phyloP scores from a whole-genome alignment of 2,113 vertebrate genomes.

The Camelus dromedarius region DNA sequence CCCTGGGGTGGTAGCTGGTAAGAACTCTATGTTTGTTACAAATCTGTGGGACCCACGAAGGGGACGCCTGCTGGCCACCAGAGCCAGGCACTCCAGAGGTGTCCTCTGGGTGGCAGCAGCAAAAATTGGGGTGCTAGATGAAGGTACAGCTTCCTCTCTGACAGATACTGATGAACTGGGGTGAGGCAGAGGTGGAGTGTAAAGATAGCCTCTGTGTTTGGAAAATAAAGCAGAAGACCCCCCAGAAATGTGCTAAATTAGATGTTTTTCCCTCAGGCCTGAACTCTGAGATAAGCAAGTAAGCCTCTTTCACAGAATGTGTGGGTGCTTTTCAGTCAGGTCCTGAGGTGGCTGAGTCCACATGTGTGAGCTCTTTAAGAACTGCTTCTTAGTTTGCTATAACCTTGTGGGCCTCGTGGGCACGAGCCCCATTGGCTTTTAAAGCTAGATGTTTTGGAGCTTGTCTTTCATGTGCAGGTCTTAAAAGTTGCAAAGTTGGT shows the following conservation, averaged over 20 bases:
- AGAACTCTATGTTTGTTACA: neutral
- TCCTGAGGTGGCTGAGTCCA: neutral
- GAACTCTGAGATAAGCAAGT: neutral
- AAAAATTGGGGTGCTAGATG: neutral
- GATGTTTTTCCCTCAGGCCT: neutral
- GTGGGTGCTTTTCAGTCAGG: neutral
- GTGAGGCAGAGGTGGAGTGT: neutral
- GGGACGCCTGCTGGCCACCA: neutral
- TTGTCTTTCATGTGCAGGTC: neutral
- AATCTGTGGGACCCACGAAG: neutral
- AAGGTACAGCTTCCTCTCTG: neutral
- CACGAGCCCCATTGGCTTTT: neutral
- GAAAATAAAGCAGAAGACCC: neutral
- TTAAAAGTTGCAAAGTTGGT: neutral
- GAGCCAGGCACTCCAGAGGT: neutral
- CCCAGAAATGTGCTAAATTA: neutral
- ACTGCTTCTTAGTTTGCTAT: neutral
- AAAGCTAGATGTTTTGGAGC: neutral
- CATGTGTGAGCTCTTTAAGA: neutral
- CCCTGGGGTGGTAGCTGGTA: neutral
- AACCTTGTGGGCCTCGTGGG: accelerated
- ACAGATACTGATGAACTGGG: neutral
- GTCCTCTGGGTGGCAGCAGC: neutral
- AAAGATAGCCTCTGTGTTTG: neutral
- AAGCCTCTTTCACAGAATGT: neutral